Percentiles rank a stretch among this genome's conserved stretches.
phyloP scores from a whole-genome alignment of 2,797 vertebrate genomes.

The Muscicapa comitata region DNA sequence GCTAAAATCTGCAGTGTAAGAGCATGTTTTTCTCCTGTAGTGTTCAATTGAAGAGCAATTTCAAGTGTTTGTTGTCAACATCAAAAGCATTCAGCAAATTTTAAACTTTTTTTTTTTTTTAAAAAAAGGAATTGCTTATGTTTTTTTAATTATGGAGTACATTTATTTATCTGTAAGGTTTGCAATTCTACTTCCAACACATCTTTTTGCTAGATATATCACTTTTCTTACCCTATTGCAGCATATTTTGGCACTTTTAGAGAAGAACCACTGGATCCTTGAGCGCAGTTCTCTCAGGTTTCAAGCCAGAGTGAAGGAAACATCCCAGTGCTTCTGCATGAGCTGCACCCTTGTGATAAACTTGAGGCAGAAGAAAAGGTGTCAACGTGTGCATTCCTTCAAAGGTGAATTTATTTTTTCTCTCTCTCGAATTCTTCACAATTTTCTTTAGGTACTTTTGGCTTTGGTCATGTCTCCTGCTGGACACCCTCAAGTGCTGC shows the following conservation, averaged over 20 bases:
- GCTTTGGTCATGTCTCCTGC: not conserved
- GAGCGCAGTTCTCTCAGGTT: not conserved
- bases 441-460: not conserved
- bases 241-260: not conserved
- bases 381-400: not conserved
- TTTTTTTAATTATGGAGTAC: not conserved
- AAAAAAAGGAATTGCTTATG: not conserved
- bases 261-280: not conserved
- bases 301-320: not conserved
- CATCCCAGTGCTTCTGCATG: not conserved
- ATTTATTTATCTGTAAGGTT: not conserved
- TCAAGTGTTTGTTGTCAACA: not conserved
- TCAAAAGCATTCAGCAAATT: not conserved
- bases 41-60: not conserved
- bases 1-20: not conserved
- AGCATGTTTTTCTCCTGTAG: not conserved
- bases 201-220: not conserved
- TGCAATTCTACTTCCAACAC: not conserved
- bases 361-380: not conserved
- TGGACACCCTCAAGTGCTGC: not conserved
- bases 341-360: not conserved
- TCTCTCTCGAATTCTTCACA: not conserved
- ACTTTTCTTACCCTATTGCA: not conserved
- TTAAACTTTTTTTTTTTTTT: not conserved
- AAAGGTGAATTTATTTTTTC: not conserved